phyloP scores from a whole-genome alignment of 2,888 invertebrate genomes.

The Eutolmus rufibarbis region DNA sequence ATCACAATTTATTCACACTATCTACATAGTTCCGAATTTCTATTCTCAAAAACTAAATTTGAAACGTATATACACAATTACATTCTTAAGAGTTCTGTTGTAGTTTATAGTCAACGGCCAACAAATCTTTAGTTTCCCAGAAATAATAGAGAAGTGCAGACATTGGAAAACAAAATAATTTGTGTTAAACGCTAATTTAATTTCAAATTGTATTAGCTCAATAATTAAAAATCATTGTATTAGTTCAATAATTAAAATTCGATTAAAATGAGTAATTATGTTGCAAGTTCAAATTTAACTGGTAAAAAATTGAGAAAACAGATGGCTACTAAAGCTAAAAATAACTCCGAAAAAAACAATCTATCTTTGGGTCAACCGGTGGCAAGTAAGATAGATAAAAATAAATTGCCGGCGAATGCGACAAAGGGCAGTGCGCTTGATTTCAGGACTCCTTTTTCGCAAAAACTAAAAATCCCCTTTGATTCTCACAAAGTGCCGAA shows the following conservation, averaged over 20 bases:
- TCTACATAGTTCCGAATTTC: not conserved
- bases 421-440: not conserved
- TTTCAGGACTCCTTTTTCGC: not conserved
- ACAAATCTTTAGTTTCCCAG: not conserved
- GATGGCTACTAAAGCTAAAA: not conserved
- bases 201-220: no score
- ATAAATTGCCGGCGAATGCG: not conserved
- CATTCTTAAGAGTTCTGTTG: not conserved
- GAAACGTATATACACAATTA: not conserved
- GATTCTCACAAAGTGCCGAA: not conserved
- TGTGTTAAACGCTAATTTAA: not conserved
- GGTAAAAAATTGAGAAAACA: not conserved
- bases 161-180: not conserved
- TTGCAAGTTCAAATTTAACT: not conserved
- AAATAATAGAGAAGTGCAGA: not conserved
- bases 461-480: not conserved
- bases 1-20: not conserved
- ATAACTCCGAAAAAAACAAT: not conserved
- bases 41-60: not conserved
- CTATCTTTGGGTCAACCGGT: not conserved
- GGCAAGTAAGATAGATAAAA: not conserved
- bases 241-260: not conserved
- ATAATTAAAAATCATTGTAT: not conserved
- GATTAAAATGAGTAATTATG: not conserved
- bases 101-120: not conserved